Conservation (phyloP, 2,888 invertebrate species). For the Lithophane semibrunnea region DNA sequence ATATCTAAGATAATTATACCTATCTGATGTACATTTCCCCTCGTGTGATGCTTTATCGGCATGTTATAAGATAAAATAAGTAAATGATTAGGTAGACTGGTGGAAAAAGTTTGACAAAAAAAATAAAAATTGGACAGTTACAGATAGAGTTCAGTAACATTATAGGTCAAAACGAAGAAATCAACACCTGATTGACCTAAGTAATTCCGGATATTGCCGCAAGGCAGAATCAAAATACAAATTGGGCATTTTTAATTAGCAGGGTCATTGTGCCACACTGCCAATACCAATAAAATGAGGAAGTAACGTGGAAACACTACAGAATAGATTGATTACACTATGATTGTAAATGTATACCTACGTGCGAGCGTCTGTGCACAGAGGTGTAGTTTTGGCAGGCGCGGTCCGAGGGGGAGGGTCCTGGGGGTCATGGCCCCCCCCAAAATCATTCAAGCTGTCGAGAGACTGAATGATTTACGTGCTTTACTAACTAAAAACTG, state of each 20-base stretch:
- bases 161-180: not conserved
- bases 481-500: too few relatives aligned
- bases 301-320: not conserved
- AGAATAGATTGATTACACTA: too few relatives aligned
- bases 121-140: not conserved
- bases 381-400: too few relatives aligned
- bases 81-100: not conserved
- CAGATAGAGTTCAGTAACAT: not conserved
- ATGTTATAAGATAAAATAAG: slow-evolving; percentile 6
- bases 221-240: not conserved
- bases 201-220: not conserved
- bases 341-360: too few relatives aligned
- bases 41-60: not conserved
- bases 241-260: not conserved
- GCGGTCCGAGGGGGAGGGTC: too few relatives aligned
- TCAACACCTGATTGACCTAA: not conserved
- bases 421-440: too few relatives aligned
- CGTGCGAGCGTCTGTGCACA: too few relatives aligned
- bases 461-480: too few relatives aligned
- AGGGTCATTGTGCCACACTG: not conserved
- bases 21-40: slow-evolving; percentile 5
- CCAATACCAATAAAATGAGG: not conserved
- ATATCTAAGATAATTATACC: not conserved
- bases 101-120: not conserved
- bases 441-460: too few relatives aligned